Conservation (phyloP, 37 sponge, comb jelly and placozoan species). For the Halichondria panicea region DNA sequence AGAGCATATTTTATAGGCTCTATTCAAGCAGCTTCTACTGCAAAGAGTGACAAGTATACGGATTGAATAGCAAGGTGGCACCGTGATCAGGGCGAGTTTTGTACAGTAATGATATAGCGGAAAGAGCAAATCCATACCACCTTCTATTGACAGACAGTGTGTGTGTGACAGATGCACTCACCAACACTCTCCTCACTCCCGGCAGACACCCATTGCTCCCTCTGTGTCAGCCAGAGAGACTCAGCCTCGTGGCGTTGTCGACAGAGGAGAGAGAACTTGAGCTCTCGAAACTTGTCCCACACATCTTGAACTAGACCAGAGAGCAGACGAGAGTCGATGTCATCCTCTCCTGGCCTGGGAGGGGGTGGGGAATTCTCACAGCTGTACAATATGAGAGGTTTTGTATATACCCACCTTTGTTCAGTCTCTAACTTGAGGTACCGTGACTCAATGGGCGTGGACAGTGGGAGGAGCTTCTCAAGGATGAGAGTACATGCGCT, state of each 20-base stretch:
- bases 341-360: too few relatives aligned
- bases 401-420: background rate
- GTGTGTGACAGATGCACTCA: too few relatives aligned
- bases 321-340: constrained; percentile 46
- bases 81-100: too few relatives aligned
- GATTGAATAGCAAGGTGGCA: too few relatives aligned
- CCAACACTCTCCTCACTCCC: constrained; percentile 26
- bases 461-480: constrained; percentile 38
- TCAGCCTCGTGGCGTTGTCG: constrained; percentile 58
- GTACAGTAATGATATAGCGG: too few relatives aligned
- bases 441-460: background rate
- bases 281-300: constrained; percentile 71
- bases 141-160: too few relatives aligned
- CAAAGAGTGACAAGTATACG: too few relatives aligned
- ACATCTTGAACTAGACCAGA: constrained; percentile 64
- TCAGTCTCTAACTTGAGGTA: background rate
- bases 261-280: constrained; percentile 5
- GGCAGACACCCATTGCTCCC: constrained; percentile 30
- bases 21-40: too few relatives aligned
- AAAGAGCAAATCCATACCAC: too few relatives aligned
- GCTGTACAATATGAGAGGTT: too few relatives aligned
- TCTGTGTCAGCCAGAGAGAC: constrained; percentile 51
- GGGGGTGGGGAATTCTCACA: background rate
- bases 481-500: constrained; percentile 58
- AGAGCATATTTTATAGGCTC: too few relatives aligned